Conservation (phyloP, 2,113 vertebrate species). For the Podarcis muralis region DNA sequence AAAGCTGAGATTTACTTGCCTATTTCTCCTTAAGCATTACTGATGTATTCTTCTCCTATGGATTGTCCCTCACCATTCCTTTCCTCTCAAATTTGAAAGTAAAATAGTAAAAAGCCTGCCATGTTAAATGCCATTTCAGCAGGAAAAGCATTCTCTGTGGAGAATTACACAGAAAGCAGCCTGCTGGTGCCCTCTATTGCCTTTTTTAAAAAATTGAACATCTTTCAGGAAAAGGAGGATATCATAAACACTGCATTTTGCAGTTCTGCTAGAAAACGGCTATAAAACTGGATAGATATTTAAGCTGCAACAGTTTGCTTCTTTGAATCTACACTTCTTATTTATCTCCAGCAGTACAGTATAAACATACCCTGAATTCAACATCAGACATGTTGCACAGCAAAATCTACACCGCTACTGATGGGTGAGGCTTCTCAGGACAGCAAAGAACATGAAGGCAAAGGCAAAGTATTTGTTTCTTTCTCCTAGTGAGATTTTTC, state of each 20-base stretch:
- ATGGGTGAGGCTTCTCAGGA: background rate
- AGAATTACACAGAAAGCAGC: constrained; percentile 37
- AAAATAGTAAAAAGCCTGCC: background rate
- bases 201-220: constrained; percentile 29
- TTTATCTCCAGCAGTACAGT: background rate
- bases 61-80: background rate
- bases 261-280: background rate
- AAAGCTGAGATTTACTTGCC: background rate
- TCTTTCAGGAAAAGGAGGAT: constrained; percentile 12
- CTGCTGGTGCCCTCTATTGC: constrained; percentile 59
- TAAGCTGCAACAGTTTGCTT: background rate
- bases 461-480: background rate
- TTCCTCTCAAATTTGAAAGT: background rate
- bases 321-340: background rate
- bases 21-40: background rate
- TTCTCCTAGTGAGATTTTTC: background rate
- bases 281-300: background rate
- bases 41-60: background rate
- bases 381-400: background rate
- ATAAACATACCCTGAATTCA: background rate
- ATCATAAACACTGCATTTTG: background rate
- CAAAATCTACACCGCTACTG: background rate
- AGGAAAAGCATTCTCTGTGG: background rate
- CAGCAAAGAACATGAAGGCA: background rate
- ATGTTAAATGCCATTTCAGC: constrained; percentile 15